A percentile compares a stretch with the other conserved stretches of the same genome.
These are phyloP conservation scores for Lerema accius DNA, from an alignment of 1,140 invertebrate species.

Conservation along the genomic window DNA sequence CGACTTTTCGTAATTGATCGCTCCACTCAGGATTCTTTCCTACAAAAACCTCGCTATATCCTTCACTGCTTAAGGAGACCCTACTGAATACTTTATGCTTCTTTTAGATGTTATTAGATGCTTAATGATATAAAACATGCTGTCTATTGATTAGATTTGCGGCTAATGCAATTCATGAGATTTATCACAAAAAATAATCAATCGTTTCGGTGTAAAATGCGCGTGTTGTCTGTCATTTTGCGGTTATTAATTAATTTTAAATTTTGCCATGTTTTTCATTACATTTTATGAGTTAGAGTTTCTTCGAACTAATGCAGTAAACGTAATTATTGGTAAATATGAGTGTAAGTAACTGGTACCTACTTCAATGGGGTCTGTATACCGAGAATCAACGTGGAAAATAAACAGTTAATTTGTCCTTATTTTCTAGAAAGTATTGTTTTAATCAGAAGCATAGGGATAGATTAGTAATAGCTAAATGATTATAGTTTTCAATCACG, in stretches of 20 bases:
- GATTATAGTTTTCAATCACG: constrained; percentile 17
- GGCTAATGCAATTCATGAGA: constrained; percentile 21
- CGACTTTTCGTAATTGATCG: constrained; percentile 48
- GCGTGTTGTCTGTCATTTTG: constrained; percentile 1
- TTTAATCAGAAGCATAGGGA: background rate
- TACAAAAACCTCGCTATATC: constrained; percentile 41
- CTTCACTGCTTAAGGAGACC: constrained; percentile 32
- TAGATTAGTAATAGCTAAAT: constrained; percentile 2
- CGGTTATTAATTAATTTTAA: too few relatives aligned
- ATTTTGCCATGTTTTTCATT: too few relatives aligned
- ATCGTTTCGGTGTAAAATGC: constrained; percentile 5
- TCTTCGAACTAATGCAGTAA: too few relatives aligned
- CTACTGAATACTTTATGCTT: constrained; percentile 36
- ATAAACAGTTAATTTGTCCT: too few relatives aligned
- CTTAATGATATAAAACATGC: constrained; percentile 27
- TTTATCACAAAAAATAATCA: constrained; percentile 11
- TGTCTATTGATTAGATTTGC: constrained; percentile 29
- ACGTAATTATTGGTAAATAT: too few relatives aligned
- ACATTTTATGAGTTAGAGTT: too few relatives aligned
- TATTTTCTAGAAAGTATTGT: too few relatives aligned
- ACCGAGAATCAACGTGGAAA: too few relatives aligned
- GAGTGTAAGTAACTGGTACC: too few relatives aligned
- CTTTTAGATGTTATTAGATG: constrained; percentile 34
- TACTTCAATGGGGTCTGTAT: too few relatives aligned
- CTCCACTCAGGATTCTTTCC: constrained; percentile 42